Evolutionary conservation across 2,888 invertebrate genomes (phyloP).

Genomic region (Drosophila nigricruria): DNA sequence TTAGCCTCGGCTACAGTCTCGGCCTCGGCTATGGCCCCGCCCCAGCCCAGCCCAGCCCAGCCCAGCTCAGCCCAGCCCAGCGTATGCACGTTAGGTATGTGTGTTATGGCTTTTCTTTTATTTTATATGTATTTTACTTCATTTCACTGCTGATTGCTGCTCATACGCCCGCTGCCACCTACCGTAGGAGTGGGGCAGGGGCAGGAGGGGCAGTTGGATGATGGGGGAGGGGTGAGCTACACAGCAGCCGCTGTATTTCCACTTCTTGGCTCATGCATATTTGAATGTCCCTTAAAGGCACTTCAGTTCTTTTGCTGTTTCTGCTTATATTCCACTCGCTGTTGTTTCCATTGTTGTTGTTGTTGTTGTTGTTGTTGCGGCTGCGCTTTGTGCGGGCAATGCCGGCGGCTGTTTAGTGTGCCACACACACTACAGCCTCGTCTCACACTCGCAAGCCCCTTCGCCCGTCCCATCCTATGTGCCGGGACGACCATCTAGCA

Average conservation of each 20-base stretch:
- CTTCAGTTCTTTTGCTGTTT: constrained; percentile 64
- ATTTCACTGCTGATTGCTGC: constrained; percentile 62
- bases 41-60: background rate
- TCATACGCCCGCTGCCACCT: constrained; percentile 8
- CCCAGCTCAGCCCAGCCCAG: background rate
- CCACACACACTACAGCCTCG: constrained; percentile 33
- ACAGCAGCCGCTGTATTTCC: constrained; percentile 28
- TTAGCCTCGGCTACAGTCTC: background rate
- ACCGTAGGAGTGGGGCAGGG: background rate
- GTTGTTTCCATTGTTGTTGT: constrained; percentile 22
- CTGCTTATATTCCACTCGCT: constrained; percentile 36
- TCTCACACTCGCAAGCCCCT: background rate
- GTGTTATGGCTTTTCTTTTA: constrained; percentile 64
- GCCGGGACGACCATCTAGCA: constrained; percentile 24
- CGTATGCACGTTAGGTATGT: constrained; percentile 55
- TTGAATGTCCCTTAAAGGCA: constrained; percentile 80
- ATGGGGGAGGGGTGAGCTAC: background rate
- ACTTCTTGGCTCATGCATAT: constrained; percentile 73
- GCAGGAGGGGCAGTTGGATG: background rate
- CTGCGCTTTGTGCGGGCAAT: constrained; percentile 42
- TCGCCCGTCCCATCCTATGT: background rate
- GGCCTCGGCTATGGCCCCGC: background rate
- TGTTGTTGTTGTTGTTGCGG: constrained; percentile 38
- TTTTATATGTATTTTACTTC: constrained; percentile 72
- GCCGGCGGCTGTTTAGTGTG: constrained; percentile 45